Percentiles rank a stretch among this genome's conserved stretches.
phyloP scores from a whole-genome alignment of 2,113 vertebrate species.

The Odobenus rosmarus region DNA sequence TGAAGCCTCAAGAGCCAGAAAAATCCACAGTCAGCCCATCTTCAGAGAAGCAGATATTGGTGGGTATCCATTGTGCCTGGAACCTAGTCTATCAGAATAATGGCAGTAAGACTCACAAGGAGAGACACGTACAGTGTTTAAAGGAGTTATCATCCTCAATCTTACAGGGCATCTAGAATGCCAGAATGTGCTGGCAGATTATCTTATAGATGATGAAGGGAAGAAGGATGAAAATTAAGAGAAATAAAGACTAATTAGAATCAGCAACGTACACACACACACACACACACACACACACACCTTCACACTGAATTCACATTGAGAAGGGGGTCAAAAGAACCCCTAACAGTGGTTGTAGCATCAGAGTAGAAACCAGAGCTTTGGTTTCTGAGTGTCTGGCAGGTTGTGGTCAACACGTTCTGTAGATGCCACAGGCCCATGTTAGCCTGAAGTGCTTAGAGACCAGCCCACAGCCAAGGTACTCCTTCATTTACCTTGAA shows the following conservation, averaged over 20 bases:
- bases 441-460: not conserved
- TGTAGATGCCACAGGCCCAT: not conserved
- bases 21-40: not conserved
- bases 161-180: not conserved
- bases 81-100: not conserved
- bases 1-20: not conserved
- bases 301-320: not conserved
- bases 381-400: not conserved
- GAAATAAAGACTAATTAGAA: not conserved
- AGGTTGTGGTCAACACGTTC: not conserved
- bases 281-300: not conserved
- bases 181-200: not conserved
- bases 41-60: not conserved
- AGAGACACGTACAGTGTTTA: not conserved
- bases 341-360: not conserved
- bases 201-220: not conserved
- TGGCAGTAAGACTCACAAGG: rapidly evolving
- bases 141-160: not conserved
- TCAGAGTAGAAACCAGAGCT: not conserved
- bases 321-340: not conserved
- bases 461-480: not conserved
- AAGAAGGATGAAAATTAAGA: not conserved
- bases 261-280: not conserved
- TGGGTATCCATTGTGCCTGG: not conserved
- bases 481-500: not conserved